Evolutionary conservation across 2,797 vertebrate species (phyloP).

Genomic region (Sebastiscus tertius): DNA sequence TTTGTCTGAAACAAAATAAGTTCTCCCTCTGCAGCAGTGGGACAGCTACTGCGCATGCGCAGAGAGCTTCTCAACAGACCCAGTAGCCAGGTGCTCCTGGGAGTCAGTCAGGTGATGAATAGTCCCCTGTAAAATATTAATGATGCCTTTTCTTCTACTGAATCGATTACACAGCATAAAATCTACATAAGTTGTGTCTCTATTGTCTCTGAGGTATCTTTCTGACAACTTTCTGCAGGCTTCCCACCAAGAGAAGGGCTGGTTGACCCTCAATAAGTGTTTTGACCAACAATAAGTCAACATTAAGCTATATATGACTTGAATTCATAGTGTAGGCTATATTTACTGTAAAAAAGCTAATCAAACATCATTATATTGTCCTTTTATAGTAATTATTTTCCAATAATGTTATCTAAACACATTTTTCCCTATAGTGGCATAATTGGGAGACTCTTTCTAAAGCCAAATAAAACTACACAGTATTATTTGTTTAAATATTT

Average conservation of each 20-base stretch:
- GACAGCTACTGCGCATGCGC: constrained; percentile 36
- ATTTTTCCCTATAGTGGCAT: not conserved
- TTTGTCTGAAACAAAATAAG: not conserved
- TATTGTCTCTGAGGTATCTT: not conserved
- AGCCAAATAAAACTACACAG: not conserved
- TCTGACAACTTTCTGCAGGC: not conserved
- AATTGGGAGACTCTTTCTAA: not conserved
- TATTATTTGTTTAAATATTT: not conserved
- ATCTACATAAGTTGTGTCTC: not conserved
- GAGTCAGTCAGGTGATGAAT: constrained; percentile 50
- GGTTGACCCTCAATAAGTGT: too few relatives aligned
- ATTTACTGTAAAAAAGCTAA: not conserved
- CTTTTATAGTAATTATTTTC: not conserved
- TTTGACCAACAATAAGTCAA: not conserved
- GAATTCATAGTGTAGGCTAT: rapidly evolving
- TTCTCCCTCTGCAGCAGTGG: not conserved
- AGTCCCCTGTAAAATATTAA: constrained; percentile 52
- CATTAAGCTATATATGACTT: not conserved
- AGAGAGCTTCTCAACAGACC: not conserved
- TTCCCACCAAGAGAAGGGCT: not conserved
- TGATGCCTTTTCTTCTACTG: constrained; percentile 13
- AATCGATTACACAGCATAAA: not conserved
- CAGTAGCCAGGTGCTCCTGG: constrained; percentile 8
- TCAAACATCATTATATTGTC: not conserved
- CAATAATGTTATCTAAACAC: not conserved